phyloP scores from a whole-genome alignment of 2,888 invertebrate genomes.

The Diadegma fenestrale region DNA sequence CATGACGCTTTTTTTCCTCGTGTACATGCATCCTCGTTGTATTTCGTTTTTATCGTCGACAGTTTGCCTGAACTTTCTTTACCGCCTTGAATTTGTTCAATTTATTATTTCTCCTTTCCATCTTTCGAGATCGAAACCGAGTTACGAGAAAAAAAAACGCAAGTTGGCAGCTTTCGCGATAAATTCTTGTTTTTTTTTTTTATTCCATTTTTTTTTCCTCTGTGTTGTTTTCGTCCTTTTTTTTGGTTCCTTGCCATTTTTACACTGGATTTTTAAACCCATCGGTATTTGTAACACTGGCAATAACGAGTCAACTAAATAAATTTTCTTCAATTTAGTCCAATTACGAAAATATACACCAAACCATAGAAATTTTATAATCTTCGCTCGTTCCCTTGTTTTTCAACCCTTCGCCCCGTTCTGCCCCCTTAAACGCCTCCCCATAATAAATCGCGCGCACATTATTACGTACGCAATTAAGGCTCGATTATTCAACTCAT shows the following conservation, averaged over 20 bases:
- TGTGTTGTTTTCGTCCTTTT: background rate
- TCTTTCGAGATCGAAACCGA: background rate
- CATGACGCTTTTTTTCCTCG: slow-evolving; percentile 84
- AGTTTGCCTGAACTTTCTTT: slow-evolving; percentile 75
- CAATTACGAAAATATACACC: background rate
- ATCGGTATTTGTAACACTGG: slow-evolving; percentile 15
- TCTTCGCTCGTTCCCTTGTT: background rate
- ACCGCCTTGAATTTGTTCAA: slow-evolving; percentile 6
- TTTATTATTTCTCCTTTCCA: background rate
- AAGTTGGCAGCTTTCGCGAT: slow-evolving; percentile 1
- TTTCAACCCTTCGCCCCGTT: background rate
- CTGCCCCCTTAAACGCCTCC: background rate
- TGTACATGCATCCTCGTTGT: slow-evolving; percentile 84
- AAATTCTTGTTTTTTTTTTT: background rate
- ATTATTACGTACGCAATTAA: background rate
- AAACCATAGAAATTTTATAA: background rate
- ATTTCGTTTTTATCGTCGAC: slow-evolving; percentile 81
- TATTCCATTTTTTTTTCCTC: background rate
- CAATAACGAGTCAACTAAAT: background rate
- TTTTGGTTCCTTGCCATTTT: slow-evolving; percentile 2
- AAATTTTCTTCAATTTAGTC: background rate
- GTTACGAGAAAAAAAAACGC: slow-evolving; percentile 11
- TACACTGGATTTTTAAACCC: background rate
- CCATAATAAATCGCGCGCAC: slow-evolving; percentile 14
- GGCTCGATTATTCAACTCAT: background rate